A percentile compares a stretch with the other conserved stretches of the same genome.
Evolutionary conservation across 2,797 vertebrate species (phyloP).

Genomic region (Ctenochaetus hawaiiensis): DNA sequence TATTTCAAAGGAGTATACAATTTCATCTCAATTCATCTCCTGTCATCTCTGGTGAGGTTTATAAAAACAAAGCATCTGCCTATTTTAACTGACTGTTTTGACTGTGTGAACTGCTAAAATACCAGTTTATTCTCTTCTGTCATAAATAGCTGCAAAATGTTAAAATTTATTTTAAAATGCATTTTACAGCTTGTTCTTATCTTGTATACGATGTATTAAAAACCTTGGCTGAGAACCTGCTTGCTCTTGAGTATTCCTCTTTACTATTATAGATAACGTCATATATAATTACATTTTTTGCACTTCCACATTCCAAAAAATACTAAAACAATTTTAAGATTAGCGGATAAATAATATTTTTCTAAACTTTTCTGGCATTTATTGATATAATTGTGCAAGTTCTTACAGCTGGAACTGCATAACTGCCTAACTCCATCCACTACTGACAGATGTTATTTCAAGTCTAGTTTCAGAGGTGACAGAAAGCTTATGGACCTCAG

Average conservation of each 20-base stretch:
- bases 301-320: neutral
- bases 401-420: slow-evolving; percentile 34
- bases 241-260: neutral
- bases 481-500: slow-evolving; percentile 59
- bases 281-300: neutral
- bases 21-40: slow-evolving; percentile 63
- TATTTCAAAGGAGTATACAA: slow-evolving; percentile 54
- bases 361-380: neutral
- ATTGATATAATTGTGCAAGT: neutral
- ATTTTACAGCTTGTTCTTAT: neutral
- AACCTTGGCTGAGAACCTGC: neutral
- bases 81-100: slow-evolving; percentile 29
- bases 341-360: neutral
- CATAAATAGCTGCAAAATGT: neutral
- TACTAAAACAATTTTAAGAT: neutral
- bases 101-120: slow-evolving; percentile 15
- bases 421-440: slow-evolving; percentile 35
- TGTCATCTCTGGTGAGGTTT: slow-evolving; percentile 53
- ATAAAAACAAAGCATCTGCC: slow-evolving; percentile 25
- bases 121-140: neutral
- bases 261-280: neutral
- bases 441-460: slow-evolving; percentile 75
- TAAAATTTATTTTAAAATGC: neutral
- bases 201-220: neutral
- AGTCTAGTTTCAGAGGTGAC: slow-evolving; percentile 62